Percentiles rank a stretch among this genome's conserved stretches.
These are phyloP conservation scores for Zeugodacus cucurbitae DNA, from an alignment of 1,140 invertebrate genomes.

Conservation along the genomic window DNA sequence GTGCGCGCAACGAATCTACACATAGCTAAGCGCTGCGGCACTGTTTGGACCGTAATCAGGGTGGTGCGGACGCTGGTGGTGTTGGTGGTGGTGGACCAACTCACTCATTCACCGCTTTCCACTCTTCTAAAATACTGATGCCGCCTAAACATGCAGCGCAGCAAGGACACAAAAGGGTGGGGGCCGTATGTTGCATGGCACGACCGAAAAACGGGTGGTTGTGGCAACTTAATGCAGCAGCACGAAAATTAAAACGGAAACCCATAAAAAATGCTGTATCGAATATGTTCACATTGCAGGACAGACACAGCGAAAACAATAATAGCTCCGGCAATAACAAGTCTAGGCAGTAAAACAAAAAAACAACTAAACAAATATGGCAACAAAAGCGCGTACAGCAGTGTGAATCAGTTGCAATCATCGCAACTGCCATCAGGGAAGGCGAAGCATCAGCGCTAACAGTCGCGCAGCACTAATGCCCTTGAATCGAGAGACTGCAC, in stretches of 20 bases:
- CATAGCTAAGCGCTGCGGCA: not conserved
- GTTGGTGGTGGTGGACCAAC: not conserved
- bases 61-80: not conserved
- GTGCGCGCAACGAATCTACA: not conserved
- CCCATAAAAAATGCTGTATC: constrained; percentile 63
- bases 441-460: not conserved
- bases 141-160: not conserved
- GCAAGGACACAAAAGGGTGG: not conserved
- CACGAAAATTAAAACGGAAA: constrained; percentile 51
- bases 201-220: not conserved
- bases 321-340: not conserved
- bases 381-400: not conserved
- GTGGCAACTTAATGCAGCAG: constrained; percentile 29
- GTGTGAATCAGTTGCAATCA: constrained; percentile 45
- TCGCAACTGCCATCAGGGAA: not conserved
- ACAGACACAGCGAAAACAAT: constrained; percentile 48
- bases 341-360: not conserved
- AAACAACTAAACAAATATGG: not conserved
- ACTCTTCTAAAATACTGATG: not conserved
- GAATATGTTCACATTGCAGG: constrained; percentile 62
- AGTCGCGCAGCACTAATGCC: not conserved
- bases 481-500: constrained; percentile 43
- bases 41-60: not conserved
- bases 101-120: too few relatives aligned
- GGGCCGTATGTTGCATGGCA: not conserved